Evolutionary conservation across 2,113 vertebrate genomes (phyloP).

Genomic region (Aspidoscelis tigris): DNA sequence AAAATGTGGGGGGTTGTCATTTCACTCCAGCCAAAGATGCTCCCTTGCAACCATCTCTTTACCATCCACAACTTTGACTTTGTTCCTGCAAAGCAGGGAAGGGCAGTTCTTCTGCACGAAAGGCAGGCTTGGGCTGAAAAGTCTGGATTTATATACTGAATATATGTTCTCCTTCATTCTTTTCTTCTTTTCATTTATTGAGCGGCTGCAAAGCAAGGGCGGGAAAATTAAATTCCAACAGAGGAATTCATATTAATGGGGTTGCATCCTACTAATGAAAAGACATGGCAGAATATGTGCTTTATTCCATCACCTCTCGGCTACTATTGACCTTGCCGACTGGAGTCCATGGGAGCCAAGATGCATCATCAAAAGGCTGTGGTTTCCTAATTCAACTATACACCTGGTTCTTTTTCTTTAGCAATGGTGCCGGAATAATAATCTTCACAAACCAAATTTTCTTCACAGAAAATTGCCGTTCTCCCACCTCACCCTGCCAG

Average conservation of each 20-base stretch:
- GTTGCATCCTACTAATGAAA: constrained; percentile 24
- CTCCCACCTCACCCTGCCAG: fast-evolving
- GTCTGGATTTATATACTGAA: no score
- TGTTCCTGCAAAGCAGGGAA: constrained; percentile 11
- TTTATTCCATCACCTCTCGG: no score
- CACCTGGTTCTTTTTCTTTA: constrained; percentile 1
- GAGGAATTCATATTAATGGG: background rate
- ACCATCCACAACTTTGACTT: constrained; percentile 35
- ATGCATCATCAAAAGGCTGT: background rate
- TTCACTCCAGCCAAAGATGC: constrained; percentile 38
- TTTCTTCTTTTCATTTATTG: no score
- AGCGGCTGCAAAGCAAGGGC: no score
- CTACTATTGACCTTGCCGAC: background rate
- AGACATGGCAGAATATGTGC: background rate
- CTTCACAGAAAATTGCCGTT: background rate
- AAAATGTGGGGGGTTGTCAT: constrained; percentile 48
- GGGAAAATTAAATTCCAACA: background rate
- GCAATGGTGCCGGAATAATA: background rate
- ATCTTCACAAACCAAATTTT: background rate
- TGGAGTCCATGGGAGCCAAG: background rate
- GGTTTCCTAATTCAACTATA: background rate
- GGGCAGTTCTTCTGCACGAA: background rate
- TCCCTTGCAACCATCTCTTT: constrained; percentile 47
- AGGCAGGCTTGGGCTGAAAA: background rate
- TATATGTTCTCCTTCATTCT: no score